Percentiles rank a stretch among this genome's conserved stretches.
These are phyloP conservation scores for Pedicia rivosa DNA, from an alignment of 2,888 invertebrate genomes.

Conservation along the genomic window DNA sequence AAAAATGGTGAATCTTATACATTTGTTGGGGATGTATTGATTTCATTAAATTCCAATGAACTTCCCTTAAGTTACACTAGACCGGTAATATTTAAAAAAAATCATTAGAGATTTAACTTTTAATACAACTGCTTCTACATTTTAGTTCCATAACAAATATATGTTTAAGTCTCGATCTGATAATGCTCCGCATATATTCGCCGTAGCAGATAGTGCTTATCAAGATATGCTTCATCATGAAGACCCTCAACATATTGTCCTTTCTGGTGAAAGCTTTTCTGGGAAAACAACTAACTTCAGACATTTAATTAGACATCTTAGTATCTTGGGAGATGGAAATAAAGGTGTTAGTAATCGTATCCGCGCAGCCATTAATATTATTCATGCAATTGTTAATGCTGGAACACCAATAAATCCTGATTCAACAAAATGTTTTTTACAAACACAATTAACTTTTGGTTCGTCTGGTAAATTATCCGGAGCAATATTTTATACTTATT, in stretches of 20 bases:
- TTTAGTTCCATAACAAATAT: conserved; percentile 64
- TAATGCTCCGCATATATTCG: conserved; percentile 79
- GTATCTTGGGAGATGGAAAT: conserved; percentile 60
- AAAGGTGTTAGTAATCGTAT: conserved; percentile 17
- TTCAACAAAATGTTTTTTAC: conserved; percentile 69
- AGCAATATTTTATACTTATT: conserved; percentile 70
- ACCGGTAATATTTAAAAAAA: conserved; percentile 2
- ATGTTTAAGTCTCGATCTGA: conserved; percentile 74
- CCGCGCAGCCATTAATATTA: conserved; percentile 22
- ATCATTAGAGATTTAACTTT: conserved; percentile 7
- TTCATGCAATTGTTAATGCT: conserved; percentile 69
- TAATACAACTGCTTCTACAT: conserved; percentile 13
- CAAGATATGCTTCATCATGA: conserved; percentile 83
- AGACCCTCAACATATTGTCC: conserved; percentile 68
- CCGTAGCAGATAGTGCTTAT: conserved; percentile 77
- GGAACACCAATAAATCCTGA: conserved; percentile 71
- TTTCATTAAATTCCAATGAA: conserved; percentile 67
- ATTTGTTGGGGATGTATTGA: conserved; percentile 64
- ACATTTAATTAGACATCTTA: conserved; percentile 64
- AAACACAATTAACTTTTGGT: conserved; percentile 69
- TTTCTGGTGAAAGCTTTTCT: conserved; percentile 81
- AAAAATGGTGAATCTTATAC: conserved; percentile 52
- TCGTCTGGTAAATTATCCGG: conserved; percentile 76
- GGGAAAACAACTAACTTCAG: conserved; percentile 80
- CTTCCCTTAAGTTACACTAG: conserved; percentile 50